Conservation (phyloP, 2,888 invertebrate species). For the Lasiommata megera region DNA sequence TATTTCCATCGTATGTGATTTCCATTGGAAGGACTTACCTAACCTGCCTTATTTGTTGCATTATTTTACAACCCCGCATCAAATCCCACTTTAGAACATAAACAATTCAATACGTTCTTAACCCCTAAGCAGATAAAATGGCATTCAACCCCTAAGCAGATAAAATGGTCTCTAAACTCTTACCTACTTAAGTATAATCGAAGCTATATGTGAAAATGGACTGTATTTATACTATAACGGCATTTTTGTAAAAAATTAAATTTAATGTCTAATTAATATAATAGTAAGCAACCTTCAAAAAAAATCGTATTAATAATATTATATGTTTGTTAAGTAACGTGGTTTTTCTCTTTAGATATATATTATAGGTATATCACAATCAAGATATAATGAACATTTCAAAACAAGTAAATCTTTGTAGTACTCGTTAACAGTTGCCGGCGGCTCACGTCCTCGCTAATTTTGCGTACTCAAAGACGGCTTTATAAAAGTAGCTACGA, state of each 20-base stretch:
- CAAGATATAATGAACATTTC: conserved; percentile 16
- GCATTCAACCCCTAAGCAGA: background rate
- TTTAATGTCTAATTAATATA: too few relatives aligned
- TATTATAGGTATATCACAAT: background rate
- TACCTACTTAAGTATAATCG: too few relatives aligned
- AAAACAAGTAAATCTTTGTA: conserved; percentile 42
- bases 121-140: background rate
- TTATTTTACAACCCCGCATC: too few relatives aligned
- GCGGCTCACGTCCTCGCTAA: conserved; percentile 43
- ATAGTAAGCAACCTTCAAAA: too few relatives aligned
- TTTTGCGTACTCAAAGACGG: conserved; percentile 41
- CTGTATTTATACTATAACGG: too few relatives aligned
- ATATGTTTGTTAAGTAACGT: background rate
- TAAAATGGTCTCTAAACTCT: background rate
- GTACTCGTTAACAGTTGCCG: conserved; percentile 33
- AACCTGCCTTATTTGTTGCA: too few relatives aligned
- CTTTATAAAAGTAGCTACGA: conserved; percentile 10
- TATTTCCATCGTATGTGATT: too few relatives aligned
- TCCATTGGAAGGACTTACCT: too few relatives aligned
- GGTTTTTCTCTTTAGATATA: background rate
- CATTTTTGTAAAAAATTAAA: too few relatives aligned
- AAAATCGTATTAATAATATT: conserved; percentile 1
- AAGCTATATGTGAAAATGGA: too few relatives aligned
- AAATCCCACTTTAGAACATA: background rate
- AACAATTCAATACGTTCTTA: background rate